Percentiles rank a stretch among this genome's conserved stretches.
These are phyloP conservation scores for Cepaea nemoralis DNA, from an alignment of 1,140 invertebrate species.

Conservation along the genomic window DNA sequence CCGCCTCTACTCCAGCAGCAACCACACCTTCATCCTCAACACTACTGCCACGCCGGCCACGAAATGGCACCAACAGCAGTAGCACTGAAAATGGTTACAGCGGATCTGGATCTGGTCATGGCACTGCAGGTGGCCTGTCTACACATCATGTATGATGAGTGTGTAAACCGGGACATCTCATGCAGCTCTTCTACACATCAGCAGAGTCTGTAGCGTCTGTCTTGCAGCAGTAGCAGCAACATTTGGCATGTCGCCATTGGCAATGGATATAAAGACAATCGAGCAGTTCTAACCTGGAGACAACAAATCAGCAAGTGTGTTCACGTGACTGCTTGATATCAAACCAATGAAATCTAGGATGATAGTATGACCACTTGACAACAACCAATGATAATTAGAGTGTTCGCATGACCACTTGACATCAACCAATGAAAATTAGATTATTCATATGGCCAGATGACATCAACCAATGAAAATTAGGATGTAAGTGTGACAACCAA, in stretches of 20 bases:
- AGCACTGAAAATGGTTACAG: conserved; percentile 41
- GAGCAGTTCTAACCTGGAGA: not conserved
- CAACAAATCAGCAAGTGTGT: too few relatives aligned
- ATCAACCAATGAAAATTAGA: too few relatives aligned
- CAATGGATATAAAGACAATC: not conserved
- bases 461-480: too few relatives aligned
- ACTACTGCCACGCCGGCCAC: conserved; percentile 2
- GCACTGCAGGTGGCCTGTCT: conserved; percentile 11
- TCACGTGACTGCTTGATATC: not conserved
- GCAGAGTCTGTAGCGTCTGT: not conserved
- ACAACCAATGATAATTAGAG: too few relatives aligned
- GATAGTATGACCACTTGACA: too few relatives aligned
- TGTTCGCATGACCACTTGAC: too few relatives aligned
- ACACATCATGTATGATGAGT: conserved; percentile 25
- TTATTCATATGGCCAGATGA: too few relatives aligned
- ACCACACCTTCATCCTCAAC: not conserved
- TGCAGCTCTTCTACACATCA: conserved; percentile 15
- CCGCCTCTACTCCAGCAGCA: conserved; percentile 32
- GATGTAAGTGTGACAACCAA: too few relatives aligned
- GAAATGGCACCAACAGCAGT: conserved; percentile 43
- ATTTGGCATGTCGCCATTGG: not conserved
- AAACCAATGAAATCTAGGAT: too few relatives aligned
- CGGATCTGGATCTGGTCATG: conserved; percentile 34
- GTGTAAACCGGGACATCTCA: not conserved
- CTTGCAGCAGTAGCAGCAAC: conserved; percentile 2